Evolutionary conservation across 2,113 vertebrate genomes (phyloP), one percentile per base, ranked within the genome.

Genomic region (Cavia aperea): DNA sequence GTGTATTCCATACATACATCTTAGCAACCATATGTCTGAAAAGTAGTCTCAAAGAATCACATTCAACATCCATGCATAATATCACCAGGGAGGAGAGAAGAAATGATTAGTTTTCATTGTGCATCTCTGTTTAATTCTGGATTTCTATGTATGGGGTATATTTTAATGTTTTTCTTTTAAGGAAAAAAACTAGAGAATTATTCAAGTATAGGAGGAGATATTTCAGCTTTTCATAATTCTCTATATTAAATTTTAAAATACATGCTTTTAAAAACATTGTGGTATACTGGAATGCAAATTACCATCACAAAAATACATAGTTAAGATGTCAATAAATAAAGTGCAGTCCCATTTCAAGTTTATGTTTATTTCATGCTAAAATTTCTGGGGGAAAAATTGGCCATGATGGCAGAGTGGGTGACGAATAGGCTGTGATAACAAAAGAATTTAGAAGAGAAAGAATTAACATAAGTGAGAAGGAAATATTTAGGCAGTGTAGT

Each of bases 161-260:
- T 77, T 56, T 70, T 70, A 85, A 78, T 65, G 9, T 72, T 36
- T 94, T 79, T 68, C 63, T 93, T 95, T 89, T n/a, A 39, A 54
- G 84, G 88, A 77, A 49, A n/a, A 88, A 79, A 60, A 36, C 43
- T 49, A 60, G 65, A 68, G 29, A 88, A 83, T 56, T 36, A 49
- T n/a, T 26, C 75, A 15, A 29, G 18, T 65, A 7, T 15, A 58
- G 68, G 14, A 77, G 36, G 23, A 66, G 2, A 43, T 13, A 33
- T 11, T 60, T 70, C 90, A 72, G 12, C 66, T 77, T 88, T 92
- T 81, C 58, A 46, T 86, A 88, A 88, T 66, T 93, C 16, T 81
- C 60, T 36, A 1, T 18, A 39, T 29, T 56, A 62, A 72, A 29
- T 36, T 58, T 93, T 73, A 58, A 49, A 60, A 16, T 60, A 14